These are phyloP conservation scores for Onchidella celtica DNA, from an alignment of 2,888 invertebrate genomes.

Conservation along the genomic window DNA sequence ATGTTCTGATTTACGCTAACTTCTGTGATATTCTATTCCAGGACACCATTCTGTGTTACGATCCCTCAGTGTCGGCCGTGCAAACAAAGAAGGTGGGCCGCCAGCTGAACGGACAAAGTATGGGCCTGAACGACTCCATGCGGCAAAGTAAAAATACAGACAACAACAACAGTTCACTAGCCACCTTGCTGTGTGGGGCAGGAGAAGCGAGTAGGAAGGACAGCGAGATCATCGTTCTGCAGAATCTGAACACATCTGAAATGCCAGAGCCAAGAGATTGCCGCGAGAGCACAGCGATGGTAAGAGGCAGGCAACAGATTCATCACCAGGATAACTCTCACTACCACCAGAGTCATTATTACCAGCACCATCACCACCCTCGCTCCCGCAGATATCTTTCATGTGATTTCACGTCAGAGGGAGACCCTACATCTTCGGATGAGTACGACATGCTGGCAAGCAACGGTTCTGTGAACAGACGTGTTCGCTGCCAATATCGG, in stretches of 20 bases:
- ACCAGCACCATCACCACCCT: not conserved
- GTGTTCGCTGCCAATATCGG: constrained; percentile 34
- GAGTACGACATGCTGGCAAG: constrained; percentile 43
- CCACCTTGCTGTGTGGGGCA: not conserved
- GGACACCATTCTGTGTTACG: constrained; percentile 24
- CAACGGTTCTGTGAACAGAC: not conserved
- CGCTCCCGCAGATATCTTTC: not conserved
- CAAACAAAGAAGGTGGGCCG: not conserved
- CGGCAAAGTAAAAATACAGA: not conserved
- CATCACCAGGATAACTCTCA: not conserved
- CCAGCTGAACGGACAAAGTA: not conserved
- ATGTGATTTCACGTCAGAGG: constrained; percentile 37
- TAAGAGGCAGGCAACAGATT: not conserved
- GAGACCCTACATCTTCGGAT: constrained; percentile 37
- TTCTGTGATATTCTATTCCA: not conserved
- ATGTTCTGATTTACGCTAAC: too few species aligned
- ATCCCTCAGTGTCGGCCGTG: not conserved
- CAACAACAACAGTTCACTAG: constrained; percentile 1
- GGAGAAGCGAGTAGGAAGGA: not conserved
- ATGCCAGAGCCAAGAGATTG: not conserved
- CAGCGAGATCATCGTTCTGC: not conserved
- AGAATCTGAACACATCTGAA: not conserved
- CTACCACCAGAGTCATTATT: not conserved
- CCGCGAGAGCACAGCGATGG: not conserved
- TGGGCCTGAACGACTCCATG: not conserved